Base-by-base conservation (phyloP, 2,888 invertebrate genomes). In the Philonicus albiceps region DNA sequence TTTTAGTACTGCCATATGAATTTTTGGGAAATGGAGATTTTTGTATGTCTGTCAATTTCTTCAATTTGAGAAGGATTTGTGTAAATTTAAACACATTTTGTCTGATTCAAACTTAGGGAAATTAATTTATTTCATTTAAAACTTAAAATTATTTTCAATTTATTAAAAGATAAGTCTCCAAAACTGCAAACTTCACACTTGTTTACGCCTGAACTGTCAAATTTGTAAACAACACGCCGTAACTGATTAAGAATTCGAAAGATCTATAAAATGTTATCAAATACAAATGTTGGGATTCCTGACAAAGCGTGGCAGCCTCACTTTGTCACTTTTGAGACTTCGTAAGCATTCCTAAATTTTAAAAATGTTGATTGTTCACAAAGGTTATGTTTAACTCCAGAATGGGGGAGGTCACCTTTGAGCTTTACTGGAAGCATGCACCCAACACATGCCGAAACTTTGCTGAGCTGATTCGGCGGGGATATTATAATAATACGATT, bases 361-460 rank as follows among this genome's bases (percentile, higher is more conserved):
- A 75, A 31, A 1, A 27, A 40, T 22, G 11, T 43, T 13, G 5
- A 43, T 78, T 43, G 13, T 1, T 22, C 43, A 37, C 0, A 11
- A 49, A 53, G 40, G 37, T 80, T 13, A 80, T 16, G 11, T 34
- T 55, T 34, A 88, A 87, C 87, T 88, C 88, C 87, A 97, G 97
- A 75, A 98, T 99, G 98, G 99, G 99, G 0, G 96, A 96, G 90
- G 94, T 99, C 81, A 94, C 95, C 0, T 93, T 99, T 80, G 99
- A 99, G 92, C 93, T 99, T 88, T 99, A 99, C 91, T 99, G 99
- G 99, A 97, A 98, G 91, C 99, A 99, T 91, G 96, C 99, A 0
- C 99, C 99, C n/a, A 95, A 95, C 89, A 99, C 99, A 0, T 99
- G 99, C 89, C 94, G 97, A 90, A 99, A 99, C 91, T 99, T 99